Percentiles rank a stretch among this genome's conserved stretches.
phyloP scores from a whole-genome alignment of 2,888 invertebrate species.

The Galerucella calmariensis region DNA sequence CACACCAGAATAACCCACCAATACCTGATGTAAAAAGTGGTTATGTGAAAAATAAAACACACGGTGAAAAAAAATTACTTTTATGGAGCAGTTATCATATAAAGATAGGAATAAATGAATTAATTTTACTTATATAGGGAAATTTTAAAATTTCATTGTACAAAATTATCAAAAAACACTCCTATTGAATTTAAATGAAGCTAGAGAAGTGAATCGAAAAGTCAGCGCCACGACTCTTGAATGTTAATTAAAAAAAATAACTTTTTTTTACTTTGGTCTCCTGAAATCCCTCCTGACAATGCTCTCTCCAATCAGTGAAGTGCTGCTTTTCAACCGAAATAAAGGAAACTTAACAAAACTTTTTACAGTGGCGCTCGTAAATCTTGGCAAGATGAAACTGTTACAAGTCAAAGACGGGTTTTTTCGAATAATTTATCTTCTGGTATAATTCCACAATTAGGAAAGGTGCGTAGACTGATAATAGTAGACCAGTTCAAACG shows the following conservation, averaged over 20 bases:
- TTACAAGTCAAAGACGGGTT: too few relatives aligned
- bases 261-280: conserved; percentile 30
- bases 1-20: too few relatives aligned
- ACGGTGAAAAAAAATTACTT: too few relatives aligned
- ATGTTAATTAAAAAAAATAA: conserved; percentile 37
- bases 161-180: not conserved
- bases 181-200: conserved; percentile 33
- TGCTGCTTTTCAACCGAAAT: conserved; percentile 57
- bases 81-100: too few relatives aligned
- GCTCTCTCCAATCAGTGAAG: conserved; percentile 51
- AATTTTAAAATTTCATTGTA: not conserved
- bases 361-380: not conserved
- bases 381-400: not conserved
- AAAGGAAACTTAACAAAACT: conserved; percentile 57
- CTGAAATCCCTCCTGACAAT: conserved; percentile 43
- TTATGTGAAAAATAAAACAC: too few relatives aligned
- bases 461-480: too few relatives aligned
- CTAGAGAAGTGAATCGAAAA: conserved; percentile 24
- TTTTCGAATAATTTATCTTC: too few relatives aligned
- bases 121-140: too few relatives aligned
- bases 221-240: conserved; percentile 26
- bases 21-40: too few relatives aligned
- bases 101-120: too few relatives aligned
- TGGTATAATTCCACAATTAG: too few relatives aligned
- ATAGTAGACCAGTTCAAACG: too few relatives aligned